Evolutionary conservation across 2,113 vertebrate species (phyloP), one percentile per base, ranked within the genome.

Genomic region (Epinephelus moara): DNA sequence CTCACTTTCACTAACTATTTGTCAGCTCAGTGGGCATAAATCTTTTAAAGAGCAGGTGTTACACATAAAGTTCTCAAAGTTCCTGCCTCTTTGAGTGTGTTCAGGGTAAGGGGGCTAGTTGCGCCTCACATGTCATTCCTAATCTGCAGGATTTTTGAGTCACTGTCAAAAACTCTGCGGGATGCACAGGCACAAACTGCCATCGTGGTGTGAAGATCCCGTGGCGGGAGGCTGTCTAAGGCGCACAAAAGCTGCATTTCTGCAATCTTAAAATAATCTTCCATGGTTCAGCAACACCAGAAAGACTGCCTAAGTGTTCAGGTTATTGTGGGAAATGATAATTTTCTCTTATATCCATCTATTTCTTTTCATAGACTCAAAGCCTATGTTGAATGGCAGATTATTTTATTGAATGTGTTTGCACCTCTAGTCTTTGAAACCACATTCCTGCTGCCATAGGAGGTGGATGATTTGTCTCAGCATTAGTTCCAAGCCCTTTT

Each of bases 351-450:
- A 42, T 64, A 67, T 47, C 37, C 76, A 57, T 80, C 74, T 21
- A 8, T 67, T 84, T 55, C 57, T 66, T 80, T 72, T 81, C 60
- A 81, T 52, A 9, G 19, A 61, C 17, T 30, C 49, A 64, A 78
- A 72, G 42, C 53, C 25, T 55, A 21, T 18, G n/a, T 21, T 85
- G 71, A 89, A 59, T 73, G 86, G 79, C 76, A 82, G 75, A 75
- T 78, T 84, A 45, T 89, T 86, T 89, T 42, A 80, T 56, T 91
- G 82, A 91, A 87, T 89, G 64, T 77, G 71, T 85, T 87, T 87
- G 62, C 71, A 76, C 82, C 77, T 78, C 57, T 13, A 42, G 23
- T 80, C 81, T 64, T 45, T 70, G 80, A 63, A 84, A 82, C 49
- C 67, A 52, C 84, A 91, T 87, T 90, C 83, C 76, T 88, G 40